Base-by-base conservation (phyloP, 2,888 invertebrate species). In the Drosophila paramelanica region DNA sequence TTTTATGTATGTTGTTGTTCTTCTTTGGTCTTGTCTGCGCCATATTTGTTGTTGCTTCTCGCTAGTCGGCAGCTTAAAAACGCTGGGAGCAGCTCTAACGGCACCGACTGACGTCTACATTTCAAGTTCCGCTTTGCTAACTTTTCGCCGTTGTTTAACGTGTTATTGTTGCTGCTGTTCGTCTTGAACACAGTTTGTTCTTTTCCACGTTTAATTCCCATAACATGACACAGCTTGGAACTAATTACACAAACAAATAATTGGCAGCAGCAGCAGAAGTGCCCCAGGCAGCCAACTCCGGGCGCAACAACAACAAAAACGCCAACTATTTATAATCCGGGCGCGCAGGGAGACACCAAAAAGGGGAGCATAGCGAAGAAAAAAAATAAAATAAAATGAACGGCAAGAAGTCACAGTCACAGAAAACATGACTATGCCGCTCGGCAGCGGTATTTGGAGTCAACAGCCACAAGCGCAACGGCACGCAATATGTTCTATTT, bases 101-200 rank as follows among this genome's bases (percentile, higher is more conserved):
- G 83, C 75, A 79, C 70, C 65, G 67, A 62, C 69, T 65, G 74
- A 65, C 72, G 73, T 79, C 72, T 55, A 78, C 58, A 60, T 88
- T 85, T 77, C 74, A 69, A 87, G 89, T 87, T 87, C 89, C 90
- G 90, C 90, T 90, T 89, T 87, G 80, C 62, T 84, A 78, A 73
- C 72, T 81, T 77, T 78, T 88, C 68, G 77, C 82, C 90, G 87
- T 89, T 88, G 73, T 53, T 78, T 60, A 74, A 57, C 69, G 60
- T 60, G 55, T 77, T 72, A 53, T 59, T 70, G 68, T 75, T 71
- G 72, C 27, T 73, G 61, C 47, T 62, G 45, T 57, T 61, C 53
- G 43, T 67, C 68, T 77, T 77, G 60, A 73, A 70, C 67, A 45
- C 56, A 71, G 77, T 78, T 69, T 66, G 67, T 70, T 86, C 78